Evolutionary conservation across 2,113 vertebrate species (phyloP), one percentile per base, ranked within the genome.

Genomic region (Apaloderma vittatum): DNA sequence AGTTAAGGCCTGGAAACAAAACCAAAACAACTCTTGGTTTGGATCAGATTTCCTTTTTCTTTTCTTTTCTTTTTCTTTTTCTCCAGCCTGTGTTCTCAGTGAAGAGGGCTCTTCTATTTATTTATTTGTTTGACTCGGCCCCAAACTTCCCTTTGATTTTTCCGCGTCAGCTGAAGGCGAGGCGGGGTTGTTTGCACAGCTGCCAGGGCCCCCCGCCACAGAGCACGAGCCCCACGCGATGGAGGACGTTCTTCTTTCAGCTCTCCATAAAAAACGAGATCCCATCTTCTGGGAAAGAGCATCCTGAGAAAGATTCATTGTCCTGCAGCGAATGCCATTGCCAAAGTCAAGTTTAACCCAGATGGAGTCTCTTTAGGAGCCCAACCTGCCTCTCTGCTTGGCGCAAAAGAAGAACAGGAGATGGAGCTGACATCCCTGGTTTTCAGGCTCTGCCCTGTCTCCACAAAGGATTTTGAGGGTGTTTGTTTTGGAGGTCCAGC

Each of bases 121-220:
- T 92, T 91, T 83, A 32, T 83, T 80, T 8, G 22, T 72, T 74
- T 85, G 81, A 79, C 54, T 94, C 79, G 54, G 75, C 40, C 80
- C 34, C 54, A 14, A 22, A 71, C 37, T 16, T 75, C 22, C 29
- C 90, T 94, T 91, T 93, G 94, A 93, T 91, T 93, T 87, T 72
- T 37, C 48, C 34, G 68, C 2, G 51, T 4, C 15, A 55, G 43
- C 80, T 30, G 80, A 51, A 66, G 55, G 63, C 3, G 1, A n/a
- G 65, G 11, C 34, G 20, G 15, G 1, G 32, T 9, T 93, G 62
- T 95, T 94, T 96, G 84, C 95, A 55, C 93, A 95, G 96, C 95
- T 94, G 92, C 18, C 48, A 36, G 45, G 58, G 11, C 1, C 0
- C 43, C 86, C 77, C 3, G 1, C 36, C 1, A 3, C 86, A 49